phyloP scores from a whole-genome alignment of 2,113 vertebrate genomes.

The Phocoena phocoena region DNA sequence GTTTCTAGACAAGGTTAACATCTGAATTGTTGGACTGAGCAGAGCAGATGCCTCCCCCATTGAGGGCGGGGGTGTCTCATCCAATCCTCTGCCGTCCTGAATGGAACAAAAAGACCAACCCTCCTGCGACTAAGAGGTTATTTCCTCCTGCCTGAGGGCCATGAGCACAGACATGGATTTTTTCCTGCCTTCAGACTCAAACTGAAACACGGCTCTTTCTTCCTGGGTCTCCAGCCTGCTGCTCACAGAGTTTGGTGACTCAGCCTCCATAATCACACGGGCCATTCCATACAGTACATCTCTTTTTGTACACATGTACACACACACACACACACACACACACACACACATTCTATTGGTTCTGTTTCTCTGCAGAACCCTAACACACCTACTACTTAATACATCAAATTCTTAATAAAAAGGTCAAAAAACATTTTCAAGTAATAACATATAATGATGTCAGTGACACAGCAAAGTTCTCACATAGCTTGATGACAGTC shows the following conservation, averaged over 20 bases:
- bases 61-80: not conserved
- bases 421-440: not conserved
- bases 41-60: not conserved
- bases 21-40: not conserved
- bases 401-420: constrained; percentile 42
- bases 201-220: not conserved
- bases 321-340: not conserved
- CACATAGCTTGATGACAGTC: not conserved
- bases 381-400: not conserved
- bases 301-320: not conserved
- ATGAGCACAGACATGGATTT: not conserved
- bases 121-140: not conserved
- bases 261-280: not conserved
- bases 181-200: not conserved
- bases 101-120: not conserved
- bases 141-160: not conserved
- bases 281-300: not conserved
- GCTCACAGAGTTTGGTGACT: not conserved
- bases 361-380: not conserved
- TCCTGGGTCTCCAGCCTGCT: not conserved
- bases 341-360: not conserved
- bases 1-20: not conserved
- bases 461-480: not conserved
- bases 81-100: not conserved
- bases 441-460: not conserved